Base-by-base conservation (phyloP, 2,888 invertebrate species). In the Euplexia lucipara region DNA sequence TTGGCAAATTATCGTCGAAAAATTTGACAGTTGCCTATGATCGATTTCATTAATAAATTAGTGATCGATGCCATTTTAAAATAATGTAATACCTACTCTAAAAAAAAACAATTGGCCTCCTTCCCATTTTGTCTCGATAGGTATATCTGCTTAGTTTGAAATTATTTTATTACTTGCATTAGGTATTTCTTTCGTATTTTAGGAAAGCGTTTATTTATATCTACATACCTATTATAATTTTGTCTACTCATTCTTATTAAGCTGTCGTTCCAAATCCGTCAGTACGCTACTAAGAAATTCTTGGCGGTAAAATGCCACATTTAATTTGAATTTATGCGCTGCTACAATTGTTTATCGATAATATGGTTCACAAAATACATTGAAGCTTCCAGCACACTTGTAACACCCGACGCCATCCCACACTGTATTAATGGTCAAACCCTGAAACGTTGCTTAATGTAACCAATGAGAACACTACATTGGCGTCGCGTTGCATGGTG, bases 221-320 rank as follows among this genome's bases (percentile, higher is more conserved):
- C n/a, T n/a, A n/a, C n/a, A 16, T 8, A 12, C 5, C 12, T 14
- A 8, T 22, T 32, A n/a, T 32, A 26, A 34, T 61, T 41, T 41
- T 34, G 7, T 7, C 30, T 6, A 16, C 30, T 30, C 26, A 30
- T 30, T 14, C 45, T 47, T 16, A 26, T n/a, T n/a, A n/a, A 14
- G 3, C 18, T 7, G 45, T 39, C 22, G 22, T 9, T 51, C n/a
- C n/a, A n/a, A 37, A 65, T 32, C 10, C 14, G 35, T 32, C 32
- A n/a, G 53, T 51, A 7, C 6, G 16, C 1, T 9, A 12, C 2
- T 9, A 9, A 9, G 18, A 66, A 51, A 18, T 51, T 66, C 16
- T 67, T 51, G 37, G 67, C 62, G 32, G 12, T 18, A 32, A 51
- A 49, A 39, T 18, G 32, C 32, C 39, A 51, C 22, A 67, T 39